These are phyloP conservation scores for Murina feae DNA, from an alignment of 2,113 vertebrate genomes.

Conservation along the genomic window DNA sequence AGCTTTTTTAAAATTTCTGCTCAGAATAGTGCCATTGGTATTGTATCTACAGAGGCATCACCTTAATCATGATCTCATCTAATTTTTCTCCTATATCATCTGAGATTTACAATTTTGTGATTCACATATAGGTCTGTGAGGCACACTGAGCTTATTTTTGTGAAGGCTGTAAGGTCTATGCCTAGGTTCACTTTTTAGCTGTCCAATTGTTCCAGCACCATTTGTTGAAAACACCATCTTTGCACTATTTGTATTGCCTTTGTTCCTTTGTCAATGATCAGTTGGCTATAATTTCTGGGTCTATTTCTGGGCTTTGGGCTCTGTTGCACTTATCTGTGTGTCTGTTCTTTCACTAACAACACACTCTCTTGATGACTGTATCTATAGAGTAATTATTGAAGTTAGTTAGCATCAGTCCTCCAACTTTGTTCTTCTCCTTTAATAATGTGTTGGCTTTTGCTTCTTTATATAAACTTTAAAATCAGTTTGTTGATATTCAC, in stretches of 20 bases:
- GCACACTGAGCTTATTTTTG: background rate
- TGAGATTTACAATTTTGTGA: background rate
- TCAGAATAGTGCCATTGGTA: background rate
- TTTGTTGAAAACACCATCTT: background rate
- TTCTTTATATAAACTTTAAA: background rate
- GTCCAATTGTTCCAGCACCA: background rate
- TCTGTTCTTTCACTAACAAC: background rate
- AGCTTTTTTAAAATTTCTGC: background rate
- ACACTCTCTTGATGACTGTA: background rate
- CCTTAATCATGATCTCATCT: background rate
- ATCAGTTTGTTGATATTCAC: background rate
- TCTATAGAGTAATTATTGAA: too few relatives aligned
- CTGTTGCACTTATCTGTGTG: background rate
- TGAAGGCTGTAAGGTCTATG: background rate
- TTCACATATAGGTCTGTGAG: background rate
- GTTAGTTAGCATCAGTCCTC: background rate
- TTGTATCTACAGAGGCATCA: background rate
- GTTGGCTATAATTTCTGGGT: background rate
- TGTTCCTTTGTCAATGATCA: background rate
- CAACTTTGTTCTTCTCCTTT: background rate
- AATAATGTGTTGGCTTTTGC: background rate
- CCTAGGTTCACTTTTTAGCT: background rate
- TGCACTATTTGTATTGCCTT: background rate
- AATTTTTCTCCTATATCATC: background rate
- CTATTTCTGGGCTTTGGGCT: background rate